Evolutionary conservation across 2,888 invertebrate genomes (phyloP), one percentile per base, ranked within the genome.

Genomic region (Lamellibrachia satsuma): DNA sequence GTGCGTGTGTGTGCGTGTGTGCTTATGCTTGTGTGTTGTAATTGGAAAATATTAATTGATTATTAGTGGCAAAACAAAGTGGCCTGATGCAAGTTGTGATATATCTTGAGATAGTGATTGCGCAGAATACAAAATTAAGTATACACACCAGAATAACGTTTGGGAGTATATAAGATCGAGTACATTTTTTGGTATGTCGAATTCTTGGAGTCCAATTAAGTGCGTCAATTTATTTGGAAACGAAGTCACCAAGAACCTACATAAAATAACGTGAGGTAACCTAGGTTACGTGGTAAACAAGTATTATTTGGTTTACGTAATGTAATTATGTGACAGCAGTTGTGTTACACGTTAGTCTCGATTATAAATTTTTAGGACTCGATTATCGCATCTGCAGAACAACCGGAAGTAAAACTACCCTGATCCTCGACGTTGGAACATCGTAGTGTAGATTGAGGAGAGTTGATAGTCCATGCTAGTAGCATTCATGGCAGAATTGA

Each of bases 81-180:
- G 75, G 22, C 75, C 75, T 22, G 15, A n/a, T 75, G 75, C n/a
- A 3, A 22, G 22, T 75, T 15, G 75, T 15, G 22, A 75, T 75
- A 7, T 39, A 39, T 1, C 39, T 39, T 39, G 39, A 39, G 3
- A 55, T 9, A 75, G n/a, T 15, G 75, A 75, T 22, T 75, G n/a
- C 75, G 75, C n/a, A 75, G 6, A 11, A 75, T 75, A 75, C 15
- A 22, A 22, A 75, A 22, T 22, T 22, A 75, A 75, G 0, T 75
- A 90, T 39, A 94, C 95, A 94, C 94, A 97, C 98, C 98, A 98
- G 94, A 98, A 98, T 0, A 98, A 97, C 0, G 98, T 98, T 96
- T 98, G 98, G 0, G 98, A 97, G 95, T 98, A 98, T 0, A 98
- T 98, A 8, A 98, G 97, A 95, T 98, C 98, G 55, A 98, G 96